Percentiles rank a stretch among this genome's conserved stretches.
These are phyloP conservation scores for Marisa cornuarietis DNA, from an alignment of 1,140 invertebrate genomes.

Conservation along the genomic window DNA sequence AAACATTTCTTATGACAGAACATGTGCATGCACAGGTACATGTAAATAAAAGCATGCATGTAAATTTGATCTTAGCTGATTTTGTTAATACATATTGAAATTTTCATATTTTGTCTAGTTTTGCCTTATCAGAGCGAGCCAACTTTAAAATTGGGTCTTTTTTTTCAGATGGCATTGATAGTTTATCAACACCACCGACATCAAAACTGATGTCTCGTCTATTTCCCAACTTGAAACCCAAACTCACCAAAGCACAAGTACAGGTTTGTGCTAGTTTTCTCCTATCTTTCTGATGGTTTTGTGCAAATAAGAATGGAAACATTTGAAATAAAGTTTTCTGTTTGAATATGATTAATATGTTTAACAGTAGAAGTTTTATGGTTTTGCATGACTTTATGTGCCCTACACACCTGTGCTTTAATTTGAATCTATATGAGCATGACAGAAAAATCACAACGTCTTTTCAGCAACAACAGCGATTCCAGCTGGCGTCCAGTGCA, in stretches of 20 bases:
- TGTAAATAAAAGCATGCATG: too few relatives aligned
- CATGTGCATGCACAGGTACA: too few relatives aligned
- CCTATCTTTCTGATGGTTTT: not conserved
- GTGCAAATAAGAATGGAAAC: not conserved
- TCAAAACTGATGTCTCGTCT: conserved; percentile 59
- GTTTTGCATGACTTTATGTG: not conserved
- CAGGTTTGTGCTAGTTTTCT: conserved; percentile 30
- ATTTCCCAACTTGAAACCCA: conserved; percentile 60
- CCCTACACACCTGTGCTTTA: not conserved
- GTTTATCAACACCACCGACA: conserved; percentile 50
- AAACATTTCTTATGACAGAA: too few relatives aligned
- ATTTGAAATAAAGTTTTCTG: too few relatives aligned
- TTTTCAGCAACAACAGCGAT: conserved; percentile 9
- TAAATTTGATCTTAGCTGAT: too few relatives aligned
- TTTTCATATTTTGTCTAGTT: too few relatives aligned
- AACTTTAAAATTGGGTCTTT: too few relatives aligned
- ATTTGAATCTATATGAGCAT: not conserved
- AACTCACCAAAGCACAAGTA: conserved; percentile 41
- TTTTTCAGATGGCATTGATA: not conserved
- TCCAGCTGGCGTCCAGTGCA: conserved; percentile 21
- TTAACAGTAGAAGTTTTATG: too few relatives aligned
- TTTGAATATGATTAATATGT: too few relatives aligned
- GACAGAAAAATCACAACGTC: not conserved
- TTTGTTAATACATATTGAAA: too few relatives aligned
- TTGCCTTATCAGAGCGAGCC: too few relatives aligned